Conservation (phyloP, 2,888 invertebrate species). For the Timema cristinae region DNA sequence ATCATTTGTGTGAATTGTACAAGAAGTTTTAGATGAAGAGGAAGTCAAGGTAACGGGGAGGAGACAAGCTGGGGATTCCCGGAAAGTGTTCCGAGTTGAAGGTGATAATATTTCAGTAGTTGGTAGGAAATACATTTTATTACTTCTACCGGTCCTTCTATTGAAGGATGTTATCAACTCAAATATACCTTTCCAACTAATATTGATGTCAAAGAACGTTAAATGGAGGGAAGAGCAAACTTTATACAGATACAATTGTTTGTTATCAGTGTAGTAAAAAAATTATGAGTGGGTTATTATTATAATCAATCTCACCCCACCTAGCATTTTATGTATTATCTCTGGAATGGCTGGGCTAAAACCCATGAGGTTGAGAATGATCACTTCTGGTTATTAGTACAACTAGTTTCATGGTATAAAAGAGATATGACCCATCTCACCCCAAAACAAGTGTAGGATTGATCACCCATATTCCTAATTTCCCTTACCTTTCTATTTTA, state of each 20-base stretch:
- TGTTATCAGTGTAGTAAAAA: background rate
- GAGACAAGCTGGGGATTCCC: background rate
- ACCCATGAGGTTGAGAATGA: background rate
- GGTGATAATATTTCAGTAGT: background rate
- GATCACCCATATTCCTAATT: constrained; percentile 4
- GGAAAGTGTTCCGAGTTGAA: background rate
- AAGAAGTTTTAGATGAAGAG: background rate
- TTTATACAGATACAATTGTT: background rate
- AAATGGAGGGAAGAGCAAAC: background rate
- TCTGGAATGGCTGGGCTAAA: background rate
- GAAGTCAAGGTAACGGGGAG: no score
- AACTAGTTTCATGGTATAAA: constrained; percentile 1
- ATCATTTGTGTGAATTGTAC: no score
- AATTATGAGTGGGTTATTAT: background rate
- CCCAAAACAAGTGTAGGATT: background rate
- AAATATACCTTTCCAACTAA: background rate
- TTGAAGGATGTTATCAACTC: background rate
- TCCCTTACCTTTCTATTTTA: background rate
- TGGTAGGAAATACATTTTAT: background rate
- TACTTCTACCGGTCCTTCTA: background rate
- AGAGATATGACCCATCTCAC: background rate
- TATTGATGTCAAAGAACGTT: background rate
- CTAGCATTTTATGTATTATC: background rate
- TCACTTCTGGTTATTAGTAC: constrained; percentile 2
- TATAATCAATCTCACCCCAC: constrained; percentile 5